Base-by-base conservation (phyloP, 2,888 invertebrate genomes). In the Leptodirus hochenwartii region DNA sequence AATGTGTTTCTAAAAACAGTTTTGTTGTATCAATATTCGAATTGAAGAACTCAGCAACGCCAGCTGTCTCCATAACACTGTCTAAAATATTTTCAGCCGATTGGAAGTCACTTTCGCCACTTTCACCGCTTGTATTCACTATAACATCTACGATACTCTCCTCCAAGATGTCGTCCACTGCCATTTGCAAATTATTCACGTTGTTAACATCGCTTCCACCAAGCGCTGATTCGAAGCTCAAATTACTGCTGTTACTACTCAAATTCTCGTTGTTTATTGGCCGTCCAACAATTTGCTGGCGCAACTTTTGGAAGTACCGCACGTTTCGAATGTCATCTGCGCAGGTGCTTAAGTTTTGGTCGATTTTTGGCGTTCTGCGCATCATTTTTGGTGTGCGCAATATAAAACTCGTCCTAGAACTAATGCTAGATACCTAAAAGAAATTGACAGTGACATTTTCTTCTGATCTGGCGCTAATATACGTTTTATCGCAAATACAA, bases 341-440 rank as follows among this genome's bases (percentile, higher is more conserved):
- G 46, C 72, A 72, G 13, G 64, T 68, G 17, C 69, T 64, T 25
- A 73, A 50, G 46, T 66, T 71, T 39, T 69, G 69, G 25, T 61
- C 59, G 33, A 73, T 69, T 43, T 71, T 73, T 1, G 70, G 70
- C 1, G 72, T 71, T 12, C 72, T 54, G 22, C 70, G 55, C 61
- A 73, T 64, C 13, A 70, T 62, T 41, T 64, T 61, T 1, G 66
- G 64, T 9, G 66, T 62, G 34, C 57, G 57, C 37, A 60, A 34
- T 34, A 14, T 60, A 30, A 67, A 57, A 39, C 71, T 70, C 13
- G 69, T 64, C 36, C 74, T 61, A 14, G 79, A 77, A 41, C 72
- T 70, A 31, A 77, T 66, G 47, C 78, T 77, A 3, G 79, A 79
- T n/a, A 77, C n/a, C n/a, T n/a, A n/a, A n/a, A n/a, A n/a, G n/a